Evolutionary conservation across 2,113 vertebrate genomes (phyloP), one percentile per base, ranked within the genome.

Genomic region (Sceloporus tristichus): DNA sequence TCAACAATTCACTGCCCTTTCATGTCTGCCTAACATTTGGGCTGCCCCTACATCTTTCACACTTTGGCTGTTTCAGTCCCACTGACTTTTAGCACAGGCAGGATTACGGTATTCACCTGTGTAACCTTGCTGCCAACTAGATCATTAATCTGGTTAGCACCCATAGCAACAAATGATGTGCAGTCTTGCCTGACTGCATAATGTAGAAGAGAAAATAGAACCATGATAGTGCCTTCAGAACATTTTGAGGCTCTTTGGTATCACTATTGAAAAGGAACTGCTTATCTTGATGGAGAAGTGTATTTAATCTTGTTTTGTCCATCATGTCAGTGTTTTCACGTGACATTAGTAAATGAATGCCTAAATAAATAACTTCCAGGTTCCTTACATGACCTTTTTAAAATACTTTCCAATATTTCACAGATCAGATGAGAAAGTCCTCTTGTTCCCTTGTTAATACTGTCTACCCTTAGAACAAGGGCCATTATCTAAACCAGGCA

Each of bases 71-170:
- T 77, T 66, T 65, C 65, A 78, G 66, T 29, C 42, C 53, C 34
- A 42, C 27, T 40, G n/a, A 38, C 29, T 56, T 34, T 14, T 2
- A 56, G 4, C 78, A 59, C 78, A 79, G 56, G 27, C 27, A 79
- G 56, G 9, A 65, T 62, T 65, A 34, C 59, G 25, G 19, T 10
- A 59, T 23, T 62, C 59, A 23, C 38, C 8, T 81, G 38, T 81
- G 9, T 81, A 65, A 18, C 16, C 10, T 5, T 65, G 3, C 29
- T 78, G 13, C 75, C 59, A 48, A 79, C 19, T 48, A 77, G 18
- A 65, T 48, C 25, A 79, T 53, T 77, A 23, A 78, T 48, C 59
- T 82, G 80, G 66, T 82, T 34, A 68, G 80, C 62, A 82, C 21
- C 59, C 40, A 78, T 53, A 48, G 29, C 42, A 70, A 68, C 27